Evolutionary conservation across 2,888 invertebrate genomes (phyloP), one percentile per base, ranked within the genome.

Genomic region (Eledona agricola): DNA sequence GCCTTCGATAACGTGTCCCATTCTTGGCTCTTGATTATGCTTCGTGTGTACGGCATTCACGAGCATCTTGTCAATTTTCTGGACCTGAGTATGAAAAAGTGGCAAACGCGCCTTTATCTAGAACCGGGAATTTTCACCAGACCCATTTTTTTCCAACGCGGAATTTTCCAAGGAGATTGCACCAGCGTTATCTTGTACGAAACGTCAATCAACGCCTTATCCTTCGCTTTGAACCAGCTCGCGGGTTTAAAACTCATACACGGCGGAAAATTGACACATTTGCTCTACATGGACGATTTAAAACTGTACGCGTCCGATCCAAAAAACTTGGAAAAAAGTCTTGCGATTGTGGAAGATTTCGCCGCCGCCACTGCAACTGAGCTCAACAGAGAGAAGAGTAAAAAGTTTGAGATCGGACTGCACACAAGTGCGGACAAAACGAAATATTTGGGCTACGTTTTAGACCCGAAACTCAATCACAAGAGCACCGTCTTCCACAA

Each of bases 151-250:
- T 9, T 42, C 2, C 3, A 16, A 10, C 13, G 9, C 4, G 45
- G 45, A 9, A 4, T 45, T 7, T 45, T 45, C 9, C 45, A 45
- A 5, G 45, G 45, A 3, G 45, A 45, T 15, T 15, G 32, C 5
- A 2, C 22, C 4, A 45, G 45, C 22, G 22, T 22, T 11, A 3
- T 45, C 13, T 32, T 31, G 12, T 45, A 13, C 11, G 31, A 32
- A 32, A 32, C 25, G 3, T 11, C 15, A 2, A 10, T 45, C 4
- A 45, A 45, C 10, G 22, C 45, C 13, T 13, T 32, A 12, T 45
- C 45, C n/a, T 22, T 32, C 10, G 22, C 7, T 4, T 9, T 45
- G n/a, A 7, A 16, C 5, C 4, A 4, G 4, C 4, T 6, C 9
- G 4, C 5, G 3, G 35, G 17, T 3, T 7, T 32, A 6, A 4